These are phyloP conservation scores for Sardina pilchardus DNA, from an alignment of 2,113 vertebrate species.

Conservation along the genomic window DNA sequence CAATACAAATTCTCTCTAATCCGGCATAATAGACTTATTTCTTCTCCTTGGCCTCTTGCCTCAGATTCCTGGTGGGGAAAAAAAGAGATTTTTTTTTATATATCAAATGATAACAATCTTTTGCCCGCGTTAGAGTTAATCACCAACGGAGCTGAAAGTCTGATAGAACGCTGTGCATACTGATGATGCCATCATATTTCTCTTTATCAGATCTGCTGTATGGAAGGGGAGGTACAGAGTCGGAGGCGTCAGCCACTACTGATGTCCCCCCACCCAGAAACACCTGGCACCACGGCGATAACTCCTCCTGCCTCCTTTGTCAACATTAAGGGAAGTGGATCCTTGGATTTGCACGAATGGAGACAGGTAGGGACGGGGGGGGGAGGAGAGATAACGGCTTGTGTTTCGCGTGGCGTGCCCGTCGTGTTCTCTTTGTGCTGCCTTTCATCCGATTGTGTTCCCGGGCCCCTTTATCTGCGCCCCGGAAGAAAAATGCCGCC, in stretches of 20 bases:
- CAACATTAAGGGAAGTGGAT: constrained; percentile 50
- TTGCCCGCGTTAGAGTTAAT: constrained; percentile 55
- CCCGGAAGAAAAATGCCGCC: constrained; percentile 29
- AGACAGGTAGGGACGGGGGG: constrained; percentile 3
- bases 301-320: constrained; percentile 48
- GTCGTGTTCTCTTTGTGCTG: constrained; percentile 16
- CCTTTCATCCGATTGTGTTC: constrained; percentile 33
- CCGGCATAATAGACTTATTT: constrained; percentile 37
- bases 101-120: constrained; percentile 62
- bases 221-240: background rate
- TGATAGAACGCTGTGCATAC: constrained; percentile 41
- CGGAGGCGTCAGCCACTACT: constrained; percentile 28
- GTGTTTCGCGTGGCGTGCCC: background rate
- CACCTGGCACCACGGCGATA: constrained; percentile 50
- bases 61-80: background rate
- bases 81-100: constrained; percentile 15
- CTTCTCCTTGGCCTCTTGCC: constrained; percentile 20
- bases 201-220: constrained; percentile 38
- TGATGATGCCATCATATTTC: constrained; percentile 51
- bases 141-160: constrained; percentile 36
- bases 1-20: constrained; percentile 52
- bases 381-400: constrained; percentile 35
- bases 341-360: constrained; percentile 5
- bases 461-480: constrained; percentile 22
- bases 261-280: constrained; percentile 26